Base-by-base conservation (phyloP, 2,797 vertebrate species). In the Hapalemur alaotrensis region DNA sequence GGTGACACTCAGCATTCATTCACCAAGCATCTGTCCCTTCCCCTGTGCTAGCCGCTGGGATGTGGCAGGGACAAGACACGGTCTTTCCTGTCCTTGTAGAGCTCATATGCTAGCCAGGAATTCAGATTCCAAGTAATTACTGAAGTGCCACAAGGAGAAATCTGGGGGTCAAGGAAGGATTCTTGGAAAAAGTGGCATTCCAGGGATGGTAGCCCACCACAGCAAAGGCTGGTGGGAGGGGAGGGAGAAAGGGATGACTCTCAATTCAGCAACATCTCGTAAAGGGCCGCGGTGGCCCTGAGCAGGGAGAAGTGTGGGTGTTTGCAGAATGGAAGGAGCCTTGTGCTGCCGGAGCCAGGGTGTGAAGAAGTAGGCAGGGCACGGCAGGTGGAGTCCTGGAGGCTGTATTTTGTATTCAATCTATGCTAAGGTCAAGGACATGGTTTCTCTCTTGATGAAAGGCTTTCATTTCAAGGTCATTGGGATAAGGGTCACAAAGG, bases 301-400 rank as follows among this genome's bases (percentile, higher is more conserved):
- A n/a, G 30, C 4, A 8, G 13, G 67, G 15, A 50, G 18, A n/a
- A 61, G 15, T 0, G 0, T 0, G 6, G 2, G 1, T 48, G 17
- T 61, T 35, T 69, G 86, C 5, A 69, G 46, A 83, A 73, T 20
- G 38, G 25, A 48, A 70, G 46, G 35, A 14, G 2, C 8, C 20
- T 32, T 4, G 2, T 35, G 9, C 65, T 59, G 7, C 28, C 41
- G 14, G 50, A 41, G 22, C 52, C 7, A 35, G 35, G 18, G 38
- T 2, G 14, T 15, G 15, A 57, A 6, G 7, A 7, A 30, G 25
- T 11, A 28, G 72, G 28, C 54, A 22, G 2, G 20, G 38, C 41
- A 23, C 25, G 4, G 7, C 0, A 38, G 89, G 11, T 7, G 5
- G 35, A 13, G 30, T 6, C 18, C 35, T 28, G 2, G 52, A 89